Evolutionary conservation across 2,113 vertebrate species (phyloP).

Genomic region (Nothobranchius furzeri): DNA sequence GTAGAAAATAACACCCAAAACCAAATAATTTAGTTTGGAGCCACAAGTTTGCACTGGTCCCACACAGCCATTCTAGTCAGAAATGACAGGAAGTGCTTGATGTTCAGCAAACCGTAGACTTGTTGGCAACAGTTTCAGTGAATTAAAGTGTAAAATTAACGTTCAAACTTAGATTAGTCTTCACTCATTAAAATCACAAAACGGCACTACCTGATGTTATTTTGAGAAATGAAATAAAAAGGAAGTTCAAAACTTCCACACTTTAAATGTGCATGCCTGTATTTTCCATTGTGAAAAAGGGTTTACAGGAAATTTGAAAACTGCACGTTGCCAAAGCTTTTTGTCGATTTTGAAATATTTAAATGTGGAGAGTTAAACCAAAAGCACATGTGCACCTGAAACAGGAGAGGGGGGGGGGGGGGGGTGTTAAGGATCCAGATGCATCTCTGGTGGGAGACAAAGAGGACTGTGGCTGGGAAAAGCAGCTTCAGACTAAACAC

Average conservation of each 20-base stretch:
- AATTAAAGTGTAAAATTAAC: too few relatives aligned
- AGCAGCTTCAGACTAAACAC: slow-evolving; percentile 80
- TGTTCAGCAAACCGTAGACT: too few relatives aligned
- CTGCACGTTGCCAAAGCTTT: neutral
- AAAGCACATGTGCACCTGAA: slow-evolving; percentile 60
- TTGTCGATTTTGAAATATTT: slow-evolving; percentile 33
- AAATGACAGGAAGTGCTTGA: too few relatives aligned
- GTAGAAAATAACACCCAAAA: too few relatives aligned
- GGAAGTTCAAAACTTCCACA: neutral
- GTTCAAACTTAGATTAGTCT: too few relatives aligned
- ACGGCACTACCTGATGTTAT: neutral
- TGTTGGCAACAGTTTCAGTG: too few relatives aligned
- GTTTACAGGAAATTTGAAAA: slow-evolving; percentile 5
- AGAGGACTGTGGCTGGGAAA: slow-evolving; percentile 68
- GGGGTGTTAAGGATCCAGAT: slow-evolving; percentile 52
- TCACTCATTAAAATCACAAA: too few relatives aligned
- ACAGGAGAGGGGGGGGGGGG: slow-evolving; percentile 28
- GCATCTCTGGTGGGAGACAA: slow-evolving; percentile 47
- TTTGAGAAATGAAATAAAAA: neutral
- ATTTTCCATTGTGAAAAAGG: slow-evolving; percentile 11
- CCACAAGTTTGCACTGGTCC: too few relatives aligned
- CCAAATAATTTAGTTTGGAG: too few relatives aligned
- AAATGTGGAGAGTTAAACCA: slow-evolving; percentile 35
- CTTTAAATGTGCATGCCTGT: neutral
- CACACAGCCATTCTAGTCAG: too few relatives aligned